Percentiles rank a stretch among this genome's conserved stretches.
Evolutionary conservation across 1,140 invertebrate species (phyloP).

Genomic region (Manduca sexta): DNA sequence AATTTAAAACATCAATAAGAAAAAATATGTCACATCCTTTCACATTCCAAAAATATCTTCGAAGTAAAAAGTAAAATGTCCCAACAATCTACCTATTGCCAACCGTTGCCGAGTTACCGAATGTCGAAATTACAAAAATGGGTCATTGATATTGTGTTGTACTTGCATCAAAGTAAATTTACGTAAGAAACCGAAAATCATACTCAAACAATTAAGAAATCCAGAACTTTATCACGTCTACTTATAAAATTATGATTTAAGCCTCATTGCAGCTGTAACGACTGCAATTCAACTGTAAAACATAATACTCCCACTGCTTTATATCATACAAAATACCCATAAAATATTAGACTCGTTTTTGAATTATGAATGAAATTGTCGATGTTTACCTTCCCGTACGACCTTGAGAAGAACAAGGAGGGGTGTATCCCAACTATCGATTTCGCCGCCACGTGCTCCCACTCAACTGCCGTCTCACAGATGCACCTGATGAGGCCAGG

Average conservation of each 20-base stretch:
- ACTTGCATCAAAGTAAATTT: constrained; percentile 31
- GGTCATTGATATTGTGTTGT: constrained; percentile 37
- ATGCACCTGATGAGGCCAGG: constrained; percentile 19
- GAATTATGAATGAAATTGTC: constrained; percentile 15
- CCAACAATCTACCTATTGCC: constrained; percentile 48
- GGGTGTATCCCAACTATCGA: constrained; percentile 28
- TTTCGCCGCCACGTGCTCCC: constrained; percentile 25
- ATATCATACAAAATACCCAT: constrained; percentile 32
- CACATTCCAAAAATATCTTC: constrained; percentile 41
- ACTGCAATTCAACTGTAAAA: too few species aligned
- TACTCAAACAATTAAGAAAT: too few species aligned
- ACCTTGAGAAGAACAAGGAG: constrained; percentile 44
- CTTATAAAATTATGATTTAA: too few species aligned
- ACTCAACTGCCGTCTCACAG: constrained; percentile 15
- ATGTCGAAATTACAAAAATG: constrained; percentile 59
- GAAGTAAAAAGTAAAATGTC: constrained; percentile 37
- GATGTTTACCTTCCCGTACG: constrained; percentile 57
- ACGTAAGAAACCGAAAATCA: constrained; percentile 25
- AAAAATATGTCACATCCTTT: not conserved
- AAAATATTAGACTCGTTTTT: constrained; percentile 10
- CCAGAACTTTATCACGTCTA: not conserved
- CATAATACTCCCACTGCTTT: too few species aligned
- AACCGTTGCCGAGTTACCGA: constrained; percentile 44
- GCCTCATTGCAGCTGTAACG: too few species aligned
- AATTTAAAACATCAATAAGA: too few species aligned